Conservation (phyloP, 2,113 vertebrate species). For the Campylomormyrus numenius region DNA sequence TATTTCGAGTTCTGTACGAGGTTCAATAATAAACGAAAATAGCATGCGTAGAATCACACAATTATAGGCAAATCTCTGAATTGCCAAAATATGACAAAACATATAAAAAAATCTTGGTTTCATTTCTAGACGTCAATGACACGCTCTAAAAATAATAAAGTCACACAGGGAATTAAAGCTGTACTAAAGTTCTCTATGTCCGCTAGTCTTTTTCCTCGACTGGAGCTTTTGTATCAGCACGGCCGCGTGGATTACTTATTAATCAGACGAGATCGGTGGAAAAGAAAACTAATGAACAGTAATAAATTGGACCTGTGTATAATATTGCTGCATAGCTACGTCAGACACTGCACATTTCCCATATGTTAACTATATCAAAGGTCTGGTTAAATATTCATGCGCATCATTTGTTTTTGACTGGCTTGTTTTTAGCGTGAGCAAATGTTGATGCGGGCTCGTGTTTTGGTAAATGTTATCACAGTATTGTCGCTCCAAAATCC, state of each 20-base stretch:
- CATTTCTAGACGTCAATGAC: neutral
- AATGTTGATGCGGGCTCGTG: neutral
- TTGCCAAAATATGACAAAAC: neutral
- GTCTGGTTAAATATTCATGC: neutral
- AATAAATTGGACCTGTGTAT: neutral
- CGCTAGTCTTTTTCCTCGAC: neutral
- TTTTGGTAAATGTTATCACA: neutral
- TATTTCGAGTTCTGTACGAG: too few species aligned
- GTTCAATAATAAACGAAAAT: neutral
- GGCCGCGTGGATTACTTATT: neutral
- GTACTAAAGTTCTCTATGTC: neutral
- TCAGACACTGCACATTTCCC: neutral
- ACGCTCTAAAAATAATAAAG: neutral
- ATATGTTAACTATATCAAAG: neutral
- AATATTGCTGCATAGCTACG: neutral
- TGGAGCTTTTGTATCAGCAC: neutral
- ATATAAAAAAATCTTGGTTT: neutral
- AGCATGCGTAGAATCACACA: neutral
- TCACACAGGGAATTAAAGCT: neutral
- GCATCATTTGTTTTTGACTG: neutral
- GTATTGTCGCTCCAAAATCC: neutral
- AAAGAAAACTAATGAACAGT: neutral
- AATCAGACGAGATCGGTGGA: neutral
- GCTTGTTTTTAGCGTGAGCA: neutral
- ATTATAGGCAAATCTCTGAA: neutral